Percentiles rank a stretch among this genome's conserved stretches.
These are phyloP conservation scores for Oreochromis tanganicae DNA, from an alignment of 2,113 vertebrate genomes.

Conservation along the genomic window DNA sequence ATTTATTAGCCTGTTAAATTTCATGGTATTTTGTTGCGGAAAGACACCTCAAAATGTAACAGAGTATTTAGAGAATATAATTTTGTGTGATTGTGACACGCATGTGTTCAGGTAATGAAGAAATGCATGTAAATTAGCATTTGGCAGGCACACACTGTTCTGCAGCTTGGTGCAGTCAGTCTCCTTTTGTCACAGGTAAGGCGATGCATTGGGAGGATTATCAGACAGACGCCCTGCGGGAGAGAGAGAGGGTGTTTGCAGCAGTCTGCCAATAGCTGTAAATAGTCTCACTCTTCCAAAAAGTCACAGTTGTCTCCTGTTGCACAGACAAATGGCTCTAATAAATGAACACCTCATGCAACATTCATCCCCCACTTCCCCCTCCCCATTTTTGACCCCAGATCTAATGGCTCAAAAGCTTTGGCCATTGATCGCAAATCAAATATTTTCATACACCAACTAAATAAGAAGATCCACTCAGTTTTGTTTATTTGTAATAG, in stretches of 20 bases:
- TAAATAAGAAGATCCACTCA: background rate
- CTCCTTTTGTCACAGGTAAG: constrained; percentile 54
- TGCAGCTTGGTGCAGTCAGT: constrained; percentile 10
- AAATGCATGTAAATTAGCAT: constrained; percentile 35
- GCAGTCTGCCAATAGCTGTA: constrained; percentile 53
- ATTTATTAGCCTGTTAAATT: background rate
- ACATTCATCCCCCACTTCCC: background rate
- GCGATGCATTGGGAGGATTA: constrained; percentile 54
- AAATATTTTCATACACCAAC: background rate
- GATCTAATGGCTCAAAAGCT: background rate
- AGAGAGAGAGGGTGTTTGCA: constrained; percentile 31
- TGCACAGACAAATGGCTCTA: constrained; percentile 48
- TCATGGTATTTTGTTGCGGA: background rate
- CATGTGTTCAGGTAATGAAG: constrained; percentile 10
- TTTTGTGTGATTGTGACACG: background rate
- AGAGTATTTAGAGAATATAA: background rate
- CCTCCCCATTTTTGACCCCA: background rate
- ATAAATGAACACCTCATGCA: constrained; percentile 38
- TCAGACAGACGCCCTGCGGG: constrained; percentile 16
- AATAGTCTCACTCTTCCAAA: constrained; percentile 54
- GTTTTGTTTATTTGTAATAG: background rate
- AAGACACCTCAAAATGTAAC: background rate
- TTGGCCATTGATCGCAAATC: background rate
- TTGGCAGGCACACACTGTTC: background rate
- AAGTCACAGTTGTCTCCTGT: constrained; percentile 53